Evolutionary conservation across 2,888 invertebrate genomes (phyloP).

Genomic region (Platycheirus rosarum): DNA sequence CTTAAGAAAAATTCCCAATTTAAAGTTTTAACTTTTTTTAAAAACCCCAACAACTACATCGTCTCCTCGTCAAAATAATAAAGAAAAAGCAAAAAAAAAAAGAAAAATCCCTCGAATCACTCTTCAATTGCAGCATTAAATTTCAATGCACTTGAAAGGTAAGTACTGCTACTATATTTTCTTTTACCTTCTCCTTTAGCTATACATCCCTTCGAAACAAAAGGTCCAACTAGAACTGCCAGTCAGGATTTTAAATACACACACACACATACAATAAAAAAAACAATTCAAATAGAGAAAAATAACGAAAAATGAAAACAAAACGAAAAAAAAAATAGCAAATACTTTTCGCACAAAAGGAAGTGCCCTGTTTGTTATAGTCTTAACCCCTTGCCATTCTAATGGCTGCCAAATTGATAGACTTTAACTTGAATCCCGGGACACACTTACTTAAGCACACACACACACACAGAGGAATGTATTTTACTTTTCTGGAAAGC

Average conservation of each 20-base stretch:
- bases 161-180: constrained; percentile 33
- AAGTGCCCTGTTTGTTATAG: constrained; percentile 67
- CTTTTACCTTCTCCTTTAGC: background rate
- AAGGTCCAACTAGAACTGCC: background rate
- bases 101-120: constrained; percentile 35
- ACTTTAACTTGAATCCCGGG: constrained; percentile 38
- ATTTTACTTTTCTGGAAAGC: background rate
- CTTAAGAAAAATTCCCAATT: constrained; percentile 54
- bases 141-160: constrained; percentile 62
- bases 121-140: constrained; percentile 60
- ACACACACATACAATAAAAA: background rate
- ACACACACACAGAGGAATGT: background rate
- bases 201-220: constrained; percentile 5
- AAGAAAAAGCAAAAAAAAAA: constrained; percentile 3
- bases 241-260: background rate
- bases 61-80: background rate
- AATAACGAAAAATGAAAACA: constrained; percentile 19
- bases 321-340: constrained; percentile 26
- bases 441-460: constrained; percentile 18
- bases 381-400: constrained; percentile 45
- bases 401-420: constrained; percentile 60
- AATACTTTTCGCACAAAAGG: constrained; percentile 67
- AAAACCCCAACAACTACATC: constrained; percentile 1
- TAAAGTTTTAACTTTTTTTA: constrained; percentile 47
- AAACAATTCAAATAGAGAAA: background rate